These are phyloP conservation scores for Porites lutea DNA, from an alignment of 64 coral and sea anemone species.

Conservation along the genomic window DNA sequence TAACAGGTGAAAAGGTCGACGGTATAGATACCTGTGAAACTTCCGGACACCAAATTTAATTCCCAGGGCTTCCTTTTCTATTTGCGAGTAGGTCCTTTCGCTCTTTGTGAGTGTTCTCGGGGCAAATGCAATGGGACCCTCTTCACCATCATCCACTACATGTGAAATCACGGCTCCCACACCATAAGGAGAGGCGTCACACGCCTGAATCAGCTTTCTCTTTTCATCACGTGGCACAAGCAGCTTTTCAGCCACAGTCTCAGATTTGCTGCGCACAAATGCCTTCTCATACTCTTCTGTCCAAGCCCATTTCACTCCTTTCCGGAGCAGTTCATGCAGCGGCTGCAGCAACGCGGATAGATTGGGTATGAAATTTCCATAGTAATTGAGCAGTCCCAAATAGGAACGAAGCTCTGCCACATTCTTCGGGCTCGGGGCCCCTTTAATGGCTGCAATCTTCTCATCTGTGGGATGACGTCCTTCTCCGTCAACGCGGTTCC, in stretches of 20 bases:
- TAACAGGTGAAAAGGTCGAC: slow-evolving; percentile 26
- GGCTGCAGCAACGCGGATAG: background rate
- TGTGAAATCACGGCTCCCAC: background rate
- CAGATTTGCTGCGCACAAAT: background rate
- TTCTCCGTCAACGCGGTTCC: background rate
- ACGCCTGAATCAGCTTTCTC: background rate
- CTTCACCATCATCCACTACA: background rate
- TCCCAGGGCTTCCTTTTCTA: slow-evolving; percentile 62
- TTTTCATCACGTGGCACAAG: background rate
- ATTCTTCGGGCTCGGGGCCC: background rate
- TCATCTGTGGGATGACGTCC: background rate
- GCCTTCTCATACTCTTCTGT: background rate
- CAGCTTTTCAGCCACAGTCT: background rate
- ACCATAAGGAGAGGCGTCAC: slow-evolving; percentile 11
- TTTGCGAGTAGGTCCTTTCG: slow-evolving; percentile 54
- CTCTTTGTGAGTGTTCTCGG: slow-evolving; percentile 32
- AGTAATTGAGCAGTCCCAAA: no score
- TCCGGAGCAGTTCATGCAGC: background rate
- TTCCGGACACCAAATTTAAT: slow-evolving; percentile 62
- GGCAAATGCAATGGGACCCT: slow-evolving; percentile 57
- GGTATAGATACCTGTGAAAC: slow-evolving; percentile 64
- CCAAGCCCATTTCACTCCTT: background rate
- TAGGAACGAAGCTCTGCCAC: no score
- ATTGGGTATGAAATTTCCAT: no score
- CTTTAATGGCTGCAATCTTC: background rate